Percentiles rank a stretch among this genome's conserved stretches.
Conservation (phyloP, 2,888 invertebrate species). For the Tillus elongatus region DNA sequence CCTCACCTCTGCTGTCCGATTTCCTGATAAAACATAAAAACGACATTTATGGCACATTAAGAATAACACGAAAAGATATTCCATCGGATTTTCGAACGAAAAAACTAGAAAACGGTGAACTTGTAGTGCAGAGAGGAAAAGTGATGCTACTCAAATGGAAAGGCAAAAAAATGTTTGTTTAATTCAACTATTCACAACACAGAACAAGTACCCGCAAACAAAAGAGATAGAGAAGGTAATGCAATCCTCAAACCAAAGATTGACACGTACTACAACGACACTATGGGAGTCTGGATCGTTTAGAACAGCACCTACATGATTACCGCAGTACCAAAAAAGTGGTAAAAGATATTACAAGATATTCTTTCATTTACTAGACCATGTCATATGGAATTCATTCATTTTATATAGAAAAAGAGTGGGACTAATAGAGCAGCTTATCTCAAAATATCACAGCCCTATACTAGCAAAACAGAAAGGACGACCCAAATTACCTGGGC, state of each 20-base stretch:
- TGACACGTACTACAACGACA: not conserved
- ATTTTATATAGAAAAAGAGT: not conserved
- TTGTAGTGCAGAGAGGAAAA: not conserved
- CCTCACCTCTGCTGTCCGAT: not conserved
- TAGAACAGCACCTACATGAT: not conserved
- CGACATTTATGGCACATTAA: not conserved
- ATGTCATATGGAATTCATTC: not conserved
- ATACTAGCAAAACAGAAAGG: not conserved
- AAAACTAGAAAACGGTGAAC: not conserved
- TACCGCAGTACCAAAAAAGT: not conserved
- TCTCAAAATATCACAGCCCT: not conserved
- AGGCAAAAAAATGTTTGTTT: too few species aligned
- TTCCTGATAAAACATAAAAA: not conserved
- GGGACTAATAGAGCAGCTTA: too few species aligned
- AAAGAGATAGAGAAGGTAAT: not conserved
- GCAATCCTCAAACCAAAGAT: not conserved
- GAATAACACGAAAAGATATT: not conserved
- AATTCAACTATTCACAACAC: conserved; percentile 1
- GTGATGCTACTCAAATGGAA: not conserved
- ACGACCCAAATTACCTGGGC: not conserved
- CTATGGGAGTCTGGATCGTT: not conserved
- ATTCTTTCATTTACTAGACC: not conserved
- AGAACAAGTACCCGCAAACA: not conserved
- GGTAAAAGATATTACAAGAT: conserved; percentile 3
- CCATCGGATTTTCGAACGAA: not conserved